phyloP scores from a whole-genome alignment of 2,888 invertebrate genomes.

The Deilephila porcellus region DNA sequence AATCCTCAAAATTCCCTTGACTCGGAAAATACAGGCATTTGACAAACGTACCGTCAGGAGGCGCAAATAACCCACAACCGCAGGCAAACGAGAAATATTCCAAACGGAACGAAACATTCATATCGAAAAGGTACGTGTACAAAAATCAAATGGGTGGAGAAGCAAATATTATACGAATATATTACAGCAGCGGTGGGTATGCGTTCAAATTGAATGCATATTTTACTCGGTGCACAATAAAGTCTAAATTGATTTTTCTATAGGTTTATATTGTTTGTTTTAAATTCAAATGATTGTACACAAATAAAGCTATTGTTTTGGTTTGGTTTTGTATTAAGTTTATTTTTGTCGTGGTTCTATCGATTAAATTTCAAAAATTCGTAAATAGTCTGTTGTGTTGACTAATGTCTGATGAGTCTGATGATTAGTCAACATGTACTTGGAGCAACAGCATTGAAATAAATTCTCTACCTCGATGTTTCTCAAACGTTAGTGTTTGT shows the following conservation, averaged over 20 bases:
- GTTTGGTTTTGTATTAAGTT: background rate
- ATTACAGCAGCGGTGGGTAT: background rate
- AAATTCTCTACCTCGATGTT: too few species aligned
- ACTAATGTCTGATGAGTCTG: too few species aligned
- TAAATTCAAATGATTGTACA: background rate
- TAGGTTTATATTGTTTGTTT: background rate
- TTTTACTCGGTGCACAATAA: background rate
- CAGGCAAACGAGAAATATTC: slow-evolving; percentile 16
- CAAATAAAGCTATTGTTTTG: background rate
- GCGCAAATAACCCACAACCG: slow-evolving; percentile 13
- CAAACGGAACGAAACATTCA: slow-evolving; percentile 20
- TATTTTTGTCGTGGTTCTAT: background rate
- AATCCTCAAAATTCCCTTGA: background rate
- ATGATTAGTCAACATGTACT: too few species aligned
- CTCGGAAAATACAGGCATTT: background rate
- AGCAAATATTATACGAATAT: slow-evolving; percentile 22
- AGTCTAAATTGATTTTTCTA: background rate
- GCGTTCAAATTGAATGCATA: background rate
- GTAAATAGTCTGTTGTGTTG: too few species aligned
- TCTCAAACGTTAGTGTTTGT: too few species aligned
- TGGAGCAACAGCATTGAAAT: too few species aligned
- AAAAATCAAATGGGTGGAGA: slow-evolving; percentile 21
- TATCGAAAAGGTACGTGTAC: slow-evolving; percentile 11
- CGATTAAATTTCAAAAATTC: background rate
- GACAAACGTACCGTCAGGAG: background rate